A percentile compares a stretch with the other conserved stretches of the same genome.
Conservation (phyloP, 2,888 invertebrate species). For the Schrankia costaestrigalis region DNA sequence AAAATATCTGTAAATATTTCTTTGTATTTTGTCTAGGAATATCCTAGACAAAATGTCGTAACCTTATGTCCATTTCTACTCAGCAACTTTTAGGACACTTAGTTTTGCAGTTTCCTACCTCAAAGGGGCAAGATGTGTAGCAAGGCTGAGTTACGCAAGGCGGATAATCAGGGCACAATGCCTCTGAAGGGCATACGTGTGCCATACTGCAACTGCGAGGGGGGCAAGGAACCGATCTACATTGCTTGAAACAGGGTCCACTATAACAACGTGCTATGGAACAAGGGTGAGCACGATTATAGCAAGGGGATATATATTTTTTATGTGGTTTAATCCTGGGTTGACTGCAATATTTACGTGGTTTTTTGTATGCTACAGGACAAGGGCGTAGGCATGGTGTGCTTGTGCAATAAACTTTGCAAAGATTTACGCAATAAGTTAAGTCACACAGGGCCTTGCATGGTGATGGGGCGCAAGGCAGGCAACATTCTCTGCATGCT, state of each 20-base stretch:
- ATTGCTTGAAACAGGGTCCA: constrained; percentile 43
- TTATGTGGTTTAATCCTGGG: constrained; percentile 53
- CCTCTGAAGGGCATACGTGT: constrained; percentile 39
- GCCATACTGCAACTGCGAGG: constrained; percentile 43
- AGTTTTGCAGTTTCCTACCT: too few species aligned
- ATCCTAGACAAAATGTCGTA: too few species aligned
- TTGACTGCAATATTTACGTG: constrained; percentile 48
- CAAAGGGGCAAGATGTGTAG: not conserved
- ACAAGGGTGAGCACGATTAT: constrained; percentile 51
- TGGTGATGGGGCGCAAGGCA: not conserved
- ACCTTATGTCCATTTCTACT: too few species aligned
- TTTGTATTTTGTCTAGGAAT: too few species aligned
- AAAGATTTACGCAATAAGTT: constrained; percentile 9
- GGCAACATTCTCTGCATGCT: constrained; percentile 2
- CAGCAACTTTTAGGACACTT: too few species aligned
- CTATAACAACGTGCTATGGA: constrained; percentile 59
- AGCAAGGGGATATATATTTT: constrained; percentile 60
- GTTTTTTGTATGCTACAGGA: constrained; percentile 49
- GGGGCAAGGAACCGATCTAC: constrained; percentile 34
- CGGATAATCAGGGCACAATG: too few species aligned
- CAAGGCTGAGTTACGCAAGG: constrained; percentile 12
- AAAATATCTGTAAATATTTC: too few species aligned
- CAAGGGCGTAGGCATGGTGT: constrained; percentile 59
- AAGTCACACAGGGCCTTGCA: not conserved
- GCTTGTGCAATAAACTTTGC: constrained; percentile 41